Conservation (phyloP, 2,888 invertebrate genomes). For the Napeogenes sylphis region DNA sequence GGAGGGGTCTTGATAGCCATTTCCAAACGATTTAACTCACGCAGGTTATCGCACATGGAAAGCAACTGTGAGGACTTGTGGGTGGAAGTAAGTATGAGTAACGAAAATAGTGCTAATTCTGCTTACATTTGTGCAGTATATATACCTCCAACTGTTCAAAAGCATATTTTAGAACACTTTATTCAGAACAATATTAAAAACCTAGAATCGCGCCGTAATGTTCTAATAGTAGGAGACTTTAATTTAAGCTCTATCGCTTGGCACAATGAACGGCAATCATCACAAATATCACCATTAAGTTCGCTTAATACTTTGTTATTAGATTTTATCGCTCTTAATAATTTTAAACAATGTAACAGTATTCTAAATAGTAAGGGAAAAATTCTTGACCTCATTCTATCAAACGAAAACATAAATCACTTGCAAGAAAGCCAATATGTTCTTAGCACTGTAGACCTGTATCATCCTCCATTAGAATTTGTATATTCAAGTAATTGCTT, state of each 20-base stretch:
- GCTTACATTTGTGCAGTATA: slow-evolving; percentile 19
- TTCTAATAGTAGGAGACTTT: slow-evolving; percentile 15
- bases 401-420: too few species aligned
- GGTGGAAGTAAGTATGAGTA: slow-evolving; percentile 6
- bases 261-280: not conserved
- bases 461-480: too few species aligned
- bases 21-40: slow-evolving; percentile 11
- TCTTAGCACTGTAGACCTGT: too few species aligned
- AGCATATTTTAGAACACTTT: slow-evolving; percentile 11
- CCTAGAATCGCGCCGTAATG: slow-evolving; percentile 2
- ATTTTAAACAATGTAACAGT: too few species aligned
- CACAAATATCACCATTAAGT: too few species aligned
- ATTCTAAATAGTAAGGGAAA: too few species aligned
- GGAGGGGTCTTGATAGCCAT: slow-evolving; percentile 31
- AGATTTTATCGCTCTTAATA: too few species aligned
- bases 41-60: not conserved
- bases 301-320: too few species aligned
- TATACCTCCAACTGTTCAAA: slow-evolving; percentile 14
- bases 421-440: too few species aligned
- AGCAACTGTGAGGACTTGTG: slow-evolving; percentile 19
- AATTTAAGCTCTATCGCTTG: slow-evolving; percentile 17
- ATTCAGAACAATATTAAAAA: slow-evolving; percentile 9
- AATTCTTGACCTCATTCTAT: too few species aligned
- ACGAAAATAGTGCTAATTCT: not conserved
- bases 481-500: too few species aligned